Base-by-base conservation (phyloP, 2,113 vertebrate species). In the Saccopteryx leptura region DNA sequence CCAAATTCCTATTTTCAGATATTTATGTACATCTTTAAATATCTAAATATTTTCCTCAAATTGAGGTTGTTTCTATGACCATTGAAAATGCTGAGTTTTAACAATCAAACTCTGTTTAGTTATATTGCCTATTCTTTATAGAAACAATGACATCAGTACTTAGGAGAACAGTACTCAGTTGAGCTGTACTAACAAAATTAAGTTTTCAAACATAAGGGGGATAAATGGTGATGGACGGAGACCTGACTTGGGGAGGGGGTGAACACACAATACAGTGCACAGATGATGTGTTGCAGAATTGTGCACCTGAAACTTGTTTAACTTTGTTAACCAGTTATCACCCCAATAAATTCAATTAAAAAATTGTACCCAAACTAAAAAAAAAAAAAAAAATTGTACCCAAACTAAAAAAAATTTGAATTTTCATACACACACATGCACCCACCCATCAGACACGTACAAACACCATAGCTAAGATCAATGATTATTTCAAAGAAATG, bases 21-120 rank as follows among this genome's bases (percentile, higher is more conserved):
- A 72, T 80, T 68, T 94, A 10, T 46, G 48, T 33, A 81, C 3
- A 95, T 74, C 23, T 63, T 91, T 71, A 87, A 80, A 88, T 65
- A 28, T 65, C 21, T 80, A 48, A 93, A 82, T 69, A 69, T 61
- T 88, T 83, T 31, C 60, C 88, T 58, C 82, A 82, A 69, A 71
- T 82, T 50, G 31, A 76, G 50, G 13, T n/a, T 88, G 5, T 58
- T 69, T 83, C 46, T 48, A 81, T 50, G 74, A 74, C 21, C 46
- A 71, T 4, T 66, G 28, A 78, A 92, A 94, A 79, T 65, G 72
- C 4, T 74, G 24, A 66, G 86, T n/a, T 93, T 93, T 86, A 95
- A 56, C 56, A 84, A 84, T 71, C n/a, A 58, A 52, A 52, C 84
- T 75, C 33, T 78, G 46, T 78, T 58, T 79, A 78, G 33, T 58